Conservation (phyloP, 2,888 invertebrate genomes). For the Drosophila hamatofila region DNA sequence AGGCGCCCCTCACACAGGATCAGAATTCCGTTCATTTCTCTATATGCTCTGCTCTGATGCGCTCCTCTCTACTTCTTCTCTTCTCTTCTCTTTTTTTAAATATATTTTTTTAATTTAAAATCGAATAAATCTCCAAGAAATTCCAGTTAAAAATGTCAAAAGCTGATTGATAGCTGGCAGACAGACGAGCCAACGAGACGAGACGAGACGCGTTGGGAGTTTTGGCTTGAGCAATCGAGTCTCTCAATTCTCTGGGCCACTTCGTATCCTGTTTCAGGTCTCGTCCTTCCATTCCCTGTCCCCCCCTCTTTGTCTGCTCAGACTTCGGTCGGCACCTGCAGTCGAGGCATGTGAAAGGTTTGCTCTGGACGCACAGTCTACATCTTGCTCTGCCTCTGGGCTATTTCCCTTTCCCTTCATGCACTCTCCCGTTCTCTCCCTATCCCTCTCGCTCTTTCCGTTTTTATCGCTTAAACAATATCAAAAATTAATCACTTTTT, state of each 20-base stretch:
- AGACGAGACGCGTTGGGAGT: constrained; percentile 9
- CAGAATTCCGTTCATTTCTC: constrained; percentile 32
- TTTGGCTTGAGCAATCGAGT: constrained; percentile 12
- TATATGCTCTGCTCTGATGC: neutral
- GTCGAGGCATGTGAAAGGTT: constrained; percentile 39
- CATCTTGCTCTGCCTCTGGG: constrained; percentile 11
- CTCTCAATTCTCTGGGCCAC: constrained; percentile 22
- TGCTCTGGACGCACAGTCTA: constrained; percentile 8
- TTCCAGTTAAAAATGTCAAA: constrained; percentile 83
- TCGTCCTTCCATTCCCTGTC: constrained; percentile 6
- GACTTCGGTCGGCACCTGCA: constrained; percentile 50
- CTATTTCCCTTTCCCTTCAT: neutral
- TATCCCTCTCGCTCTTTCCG: neutral
- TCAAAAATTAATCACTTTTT: constrained; percentile 81
- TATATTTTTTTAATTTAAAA: constrained; percentile 75
- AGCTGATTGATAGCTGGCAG: constrained; percentile 81
- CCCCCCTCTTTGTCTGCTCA: neutral
- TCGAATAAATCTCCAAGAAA: constrained; percentile 81
- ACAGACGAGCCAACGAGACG: constrained; percentile 49
- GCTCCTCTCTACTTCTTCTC: neutral
- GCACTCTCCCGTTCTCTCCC: neutral
- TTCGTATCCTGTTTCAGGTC: constrained; percentile 72
- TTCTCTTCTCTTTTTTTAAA: constrained; percentile 1
- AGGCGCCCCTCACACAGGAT: constrained; percentile 56
- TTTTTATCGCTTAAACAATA: constrained; percentile 71